phyloP scores from a whole-genome alignment of 2,888 invertebrate species.

The Alsophila aescularia region DNA sequence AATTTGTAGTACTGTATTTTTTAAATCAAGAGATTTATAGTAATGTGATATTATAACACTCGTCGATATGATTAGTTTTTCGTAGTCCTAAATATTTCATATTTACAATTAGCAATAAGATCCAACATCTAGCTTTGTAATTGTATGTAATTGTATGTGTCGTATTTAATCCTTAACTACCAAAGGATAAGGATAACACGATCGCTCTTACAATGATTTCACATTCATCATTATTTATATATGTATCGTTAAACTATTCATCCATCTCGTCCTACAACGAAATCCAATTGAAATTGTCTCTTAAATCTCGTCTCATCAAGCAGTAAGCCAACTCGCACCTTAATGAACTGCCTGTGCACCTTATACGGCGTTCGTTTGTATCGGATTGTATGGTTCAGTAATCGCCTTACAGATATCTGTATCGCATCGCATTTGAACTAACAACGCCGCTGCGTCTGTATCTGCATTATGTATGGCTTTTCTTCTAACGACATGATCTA shows the following conservation, averaged over 20 bases:
- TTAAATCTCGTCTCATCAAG: slow-evolving; percentile 50
- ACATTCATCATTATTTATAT: background rate
- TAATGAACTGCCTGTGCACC: slow-evolving; percentile 62
- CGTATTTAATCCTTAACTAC: background rate
- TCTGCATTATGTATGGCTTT: slow-evolving; percentile 36
- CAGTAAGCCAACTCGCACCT: slow-evolving; percentile 41
- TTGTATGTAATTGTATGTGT: too few species aligned
- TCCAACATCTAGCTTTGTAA: too few species aligned
- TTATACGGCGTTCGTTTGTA: slow-evolving; percentile 70
- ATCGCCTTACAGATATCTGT: slow-evolving; percentile 69
- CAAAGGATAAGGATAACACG: background rate
- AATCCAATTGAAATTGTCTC: slow-evolving; percentile 26
- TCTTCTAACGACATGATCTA: slow-evolving; percentile 40
- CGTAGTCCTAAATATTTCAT: too few species aligned
- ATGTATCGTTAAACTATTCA: slow-evolving; percentile 15
- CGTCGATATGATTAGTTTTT: too few species aligned
- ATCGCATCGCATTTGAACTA: slow-evolving; percentile 69
- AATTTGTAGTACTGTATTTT: background rate
- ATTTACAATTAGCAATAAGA: too few species aligned
- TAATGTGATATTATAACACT: background rate
- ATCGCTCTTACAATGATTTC: background rate
- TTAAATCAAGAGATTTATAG: background rate
- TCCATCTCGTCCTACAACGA: slow-evolving; percentile 11
- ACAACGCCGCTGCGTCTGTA: slow-evolving; percentile 50
- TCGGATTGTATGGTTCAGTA: slow-evolving; percentile 48